Evolutionary conservation across 2,797 vertebrate species (phyloP), one percentile per base, ranked within the genome.

Genomic region (Tangara arthus): DNA sequence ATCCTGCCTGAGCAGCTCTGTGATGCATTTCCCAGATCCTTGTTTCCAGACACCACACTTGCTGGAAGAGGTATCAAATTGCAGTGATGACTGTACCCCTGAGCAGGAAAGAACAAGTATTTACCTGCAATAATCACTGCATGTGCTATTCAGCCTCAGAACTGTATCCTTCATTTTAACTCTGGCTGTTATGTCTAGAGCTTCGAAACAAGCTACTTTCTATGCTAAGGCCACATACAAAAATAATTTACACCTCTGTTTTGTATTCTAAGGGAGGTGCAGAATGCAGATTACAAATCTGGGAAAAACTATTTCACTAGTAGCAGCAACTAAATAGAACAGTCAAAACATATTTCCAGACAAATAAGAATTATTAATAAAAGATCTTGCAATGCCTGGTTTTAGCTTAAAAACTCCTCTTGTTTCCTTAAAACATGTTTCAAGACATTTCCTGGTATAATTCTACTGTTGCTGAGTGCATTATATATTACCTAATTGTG

Each of bases 21-120:
- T 91, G 93, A 97, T 94, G 80, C 12, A 1, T 94, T 96, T 96
- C 80, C 93, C 94, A 96, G 94, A 88, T 76, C 66, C 50, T 26
- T 78, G 65, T 69, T 91, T 95, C 84, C 92, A 96, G 95, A 96
- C 93, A 71, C 44, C 44, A 16, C 46, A 19, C 47, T 89, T 14
- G 34, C 68, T 80, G 91, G 82, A 93, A 88, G 72, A 90, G 76
- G 68, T 70, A 91, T 96, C 89, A 77, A 59, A 64, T 95, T 82
- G 89, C 87, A 76, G 42, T 47, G 82, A 44, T 90, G 94, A 69
- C 72, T 81, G 52, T 10, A 35, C 60, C 50, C 61, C 7, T 27
- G 69, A 71, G 65, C 63, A 70, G 69, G 88, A 65, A 66, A 47
- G 92, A 91, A 60, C 91, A 93, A 93, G 80, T 77, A 88, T 53